Percentiles rank a stretch among this genome's conserved stretches.
These are phyloP conservation scores for Pachymerium ferrugineum DNA, from an alignment of 2,888 invertebrate genomes.

Conservation along the genomic window DNA sequence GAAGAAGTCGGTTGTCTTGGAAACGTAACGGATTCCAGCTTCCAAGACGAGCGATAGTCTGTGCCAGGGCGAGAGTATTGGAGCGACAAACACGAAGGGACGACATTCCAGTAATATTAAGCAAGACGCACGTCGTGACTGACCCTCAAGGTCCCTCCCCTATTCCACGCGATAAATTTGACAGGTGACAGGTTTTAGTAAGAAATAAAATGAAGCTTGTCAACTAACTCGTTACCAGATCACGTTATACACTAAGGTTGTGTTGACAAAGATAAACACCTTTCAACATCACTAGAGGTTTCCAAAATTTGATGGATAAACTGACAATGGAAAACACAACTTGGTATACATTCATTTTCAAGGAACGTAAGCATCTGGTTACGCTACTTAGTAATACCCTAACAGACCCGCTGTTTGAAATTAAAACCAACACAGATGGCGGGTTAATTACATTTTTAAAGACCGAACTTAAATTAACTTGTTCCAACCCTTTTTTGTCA, in stretches of 20 bases:
- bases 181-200: neutral
- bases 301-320: neutral
- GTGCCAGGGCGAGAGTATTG: no score
- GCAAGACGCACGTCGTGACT: neutral
- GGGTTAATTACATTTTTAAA: neutral
- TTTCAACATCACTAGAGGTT: neutral
- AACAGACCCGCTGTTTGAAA: neutral
- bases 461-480: neutral
- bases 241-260: neutral
- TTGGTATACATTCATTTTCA: neutral
- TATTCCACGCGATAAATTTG: neutral
- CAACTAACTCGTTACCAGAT: neutral
- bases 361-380: neutral
- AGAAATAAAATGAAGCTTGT: slow-evolving; percentile 5
- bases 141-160: neutral
- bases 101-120: slow-evolving; percentile 15
- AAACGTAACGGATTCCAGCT: neutral
- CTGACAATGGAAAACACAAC: neutral
- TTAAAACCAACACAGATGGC: neutral
- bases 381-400: neutral
- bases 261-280: neutral
- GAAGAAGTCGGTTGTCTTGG: neutral
- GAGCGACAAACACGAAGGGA: slow-evolving; percentile 1
- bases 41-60: slow-evolving; percentile 1
- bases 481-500: neutral